These are phyloP conservation scores for Chloropsis hardwickii DNA, from an alignment of 2,113 vertebrate genomes.

Conservation along the genomic window DNA sequence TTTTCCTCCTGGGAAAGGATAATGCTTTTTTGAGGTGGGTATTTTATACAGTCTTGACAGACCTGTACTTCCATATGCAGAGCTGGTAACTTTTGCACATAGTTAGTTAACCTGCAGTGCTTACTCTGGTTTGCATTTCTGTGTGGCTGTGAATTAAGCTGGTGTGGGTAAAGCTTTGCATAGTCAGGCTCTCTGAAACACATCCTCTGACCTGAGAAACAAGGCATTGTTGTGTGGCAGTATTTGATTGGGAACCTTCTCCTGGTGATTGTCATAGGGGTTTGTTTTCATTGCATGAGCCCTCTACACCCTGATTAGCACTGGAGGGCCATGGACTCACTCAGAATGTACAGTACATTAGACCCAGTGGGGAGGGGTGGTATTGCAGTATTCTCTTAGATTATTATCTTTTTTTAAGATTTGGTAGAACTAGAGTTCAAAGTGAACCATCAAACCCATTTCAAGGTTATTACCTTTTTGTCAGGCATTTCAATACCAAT, in stretches of 20 bases:
- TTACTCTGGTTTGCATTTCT: not conserved
- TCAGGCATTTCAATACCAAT: not conserved
- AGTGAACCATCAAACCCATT: not conserved
- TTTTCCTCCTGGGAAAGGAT: not conserved
- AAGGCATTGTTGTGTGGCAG: not conserved
- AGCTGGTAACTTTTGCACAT: not conserved
- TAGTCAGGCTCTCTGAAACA: not conserved
- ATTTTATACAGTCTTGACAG: not conserved
- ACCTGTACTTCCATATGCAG: not conserved
- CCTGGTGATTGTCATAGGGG: not conserved
- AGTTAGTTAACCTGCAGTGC: not conserved
- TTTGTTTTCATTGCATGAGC: not conserved
- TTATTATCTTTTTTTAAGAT: not conserved
- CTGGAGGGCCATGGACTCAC: not conserved
- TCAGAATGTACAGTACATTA: fast-evolving
- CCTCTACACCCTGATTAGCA: not conserved
- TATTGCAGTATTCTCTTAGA: not conserved
- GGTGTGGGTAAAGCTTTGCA: not conserved
- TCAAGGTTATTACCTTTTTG: not conserved
- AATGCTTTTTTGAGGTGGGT: not conserved
- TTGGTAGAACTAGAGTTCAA: not conserved
- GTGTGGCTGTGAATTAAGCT: not conserved
- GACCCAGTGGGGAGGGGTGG: not conserved
- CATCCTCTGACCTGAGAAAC: not conserved
- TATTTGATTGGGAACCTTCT: not conserved